phyloP scores from a whole-genome alignment of 2,888 invertebrate genomes.

The Sphaerophoria rueppellii region DNA sequence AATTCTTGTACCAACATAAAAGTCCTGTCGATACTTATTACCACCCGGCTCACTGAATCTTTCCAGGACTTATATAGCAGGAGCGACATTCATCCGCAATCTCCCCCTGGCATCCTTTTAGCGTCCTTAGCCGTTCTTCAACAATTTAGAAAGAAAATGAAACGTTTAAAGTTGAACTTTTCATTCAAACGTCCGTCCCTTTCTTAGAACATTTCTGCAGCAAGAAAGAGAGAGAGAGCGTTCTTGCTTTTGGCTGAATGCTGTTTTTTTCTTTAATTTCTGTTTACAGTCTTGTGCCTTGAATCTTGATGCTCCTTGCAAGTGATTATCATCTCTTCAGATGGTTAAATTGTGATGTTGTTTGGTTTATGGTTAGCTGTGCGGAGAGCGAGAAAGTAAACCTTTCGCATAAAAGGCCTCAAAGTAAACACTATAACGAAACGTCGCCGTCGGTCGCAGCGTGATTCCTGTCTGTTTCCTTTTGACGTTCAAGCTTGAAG shows the following conservation, averaged over 20 bases:
- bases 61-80: conserved; percentile 37
- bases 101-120: background rate
- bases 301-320: conserved; percentile 33
- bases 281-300: conserved; percentile 46
- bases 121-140: background rate
- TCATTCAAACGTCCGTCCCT: background rate
- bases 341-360: conserved; percentile 46
- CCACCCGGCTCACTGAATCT: conserved; percentile 59
- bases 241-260: conserved; percentile 49
- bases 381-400: conserved; percentile 14
- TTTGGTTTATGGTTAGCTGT: conserved; percentile 66
- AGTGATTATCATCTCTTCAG: conserved; percentile 61
- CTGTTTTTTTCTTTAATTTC: conserved; percentile 34
- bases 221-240: background rate
- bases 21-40: conserved; percentile 68
- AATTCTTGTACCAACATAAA: conserved; percentile 38
- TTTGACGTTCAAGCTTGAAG: background rate
- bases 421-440: conserved; percentile 53
- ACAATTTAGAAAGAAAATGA: conserved; percentile 39
- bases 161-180: conserved; percentile 55
- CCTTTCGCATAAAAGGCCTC: conserved; percentile 55
- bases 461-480: no score
- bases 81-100: conserved; percentile 27
- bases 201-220: background rate
- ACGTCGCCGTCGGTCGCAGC: background rate